These are phyloP conservation scores for Antechinus stuartii DNA, from an alignment of 2,113 vertebrate genomes.

Conservation along the genomic window DNA sequence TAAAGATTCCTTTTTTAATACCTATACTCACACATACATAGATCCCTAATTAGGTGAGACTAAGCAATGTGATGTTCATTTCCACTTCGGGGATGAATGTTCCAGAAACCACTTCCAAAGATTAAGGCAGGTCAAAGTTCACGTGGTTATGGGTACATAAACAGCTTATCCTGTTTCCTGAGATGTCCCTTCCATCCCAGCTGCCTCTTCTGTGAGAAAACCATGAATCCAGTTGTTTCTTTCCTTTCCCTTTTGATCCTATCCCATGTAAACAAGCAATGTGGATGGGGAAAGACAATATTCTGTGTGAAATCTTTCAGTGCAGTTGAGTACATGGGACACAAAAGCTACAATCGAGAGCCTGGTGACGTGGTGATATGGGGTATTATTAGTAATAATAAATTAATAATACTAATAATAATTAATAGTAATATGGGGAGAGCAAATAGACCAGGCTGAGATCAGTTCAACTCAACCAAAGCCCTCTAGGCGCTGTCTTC, in stretches of 20 bases:
- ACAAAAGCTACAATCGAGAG: neutral
- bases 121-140: constrained; percentile 75
- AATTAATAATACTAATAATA: too few species aligned
- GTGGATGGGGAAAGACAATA: constrained; percentile 56
- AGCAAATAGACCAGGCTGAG: neutral
- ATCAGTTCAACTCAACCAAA: neutral
- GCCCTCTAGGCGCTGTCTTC: neutral
- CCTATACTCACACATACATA: neutral
- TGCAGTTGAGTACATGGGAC: neutral
- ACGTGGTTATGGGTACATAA: constrained; percentile 65
- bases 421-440: neutral
- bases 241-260: constrained; percentile 62
- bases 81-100: constrained; percentile 61
- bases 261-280: constrained; percentile 65
- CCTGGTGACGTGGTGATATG: neutral
- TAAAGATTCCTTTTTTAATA: neutral
- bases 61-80: neutral
- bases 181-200: constrained; percentile 56
- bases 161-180: constrained; percentile 75
- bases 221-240: constrained; percentile 53
- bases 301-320: constrained; percentile 11
- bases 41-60: constrained; percentile 26
- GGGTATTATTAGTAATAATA: neutral
- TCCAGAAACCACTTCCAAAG: constrained; percentile 31
- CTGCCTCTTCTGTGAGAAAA: constrained; percentile 55